Evolutionary conservation across 2,113 vertebrate species (phyloP), one percentile per base, ranked within the genome.

Genomic region (Phrynosoma blainvillii): DNA sequence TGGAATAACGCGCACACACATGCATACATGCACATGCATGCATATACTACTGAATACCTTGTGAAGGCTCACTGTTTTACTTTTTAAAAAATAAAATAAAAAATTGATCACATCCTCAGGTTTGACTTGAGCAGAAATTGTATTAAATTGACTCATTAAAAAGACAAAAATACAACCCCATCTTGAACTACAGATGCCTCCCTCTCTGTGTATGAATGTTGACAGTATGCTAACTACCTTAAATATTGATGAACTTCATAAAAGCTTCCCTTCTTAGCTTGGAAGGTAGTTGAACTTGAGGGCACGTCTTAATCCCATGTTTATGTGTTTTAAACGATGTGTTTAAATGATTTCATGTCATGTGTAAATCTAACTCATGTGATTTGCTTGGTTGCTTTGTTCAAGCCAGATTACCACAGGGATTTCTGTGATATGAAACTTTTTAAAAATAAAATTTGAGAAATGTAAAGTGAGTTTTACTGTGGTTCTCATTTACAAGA

Each of bases 1-100:
- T 81, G 70, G 54, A 65, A 30, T 68, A 80, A 73, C 42, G 79
- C 23, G 2, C 36, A 36, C 36, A 36, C 36, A 36, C 36, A 1
- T 11, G 10, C 68, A n/a, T 66, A 89, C 89, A 84, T 91, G 83
- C 94, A 91, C 88, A 85, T 92, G 90, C 88, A 85, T 92, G 80
- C 84, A 87, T 93, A 88, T 36, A 16, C 89, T 89, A 86, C 87
- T 91, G 87, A 95, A 94, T 87, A 86, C 68, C 62, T 91, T 12
- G 73, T 71, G 32, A 92, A 91, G 84, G 90, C 92, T 88, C 91
- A 89, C 36, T 74, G 52, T 40, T 11, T 86, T 20, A 36, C 16
- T 52, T 65, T 52, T 21, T 56, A 9, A 27, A 27, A 25, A 25
- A 7, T 25, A 5, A 25, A 76, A 91, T 93, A 90, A 88, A 66